Evolutionary conservation across 2,113 vertebrate species (phyloP).

Genomic region (Chauna torquata): DNA sequence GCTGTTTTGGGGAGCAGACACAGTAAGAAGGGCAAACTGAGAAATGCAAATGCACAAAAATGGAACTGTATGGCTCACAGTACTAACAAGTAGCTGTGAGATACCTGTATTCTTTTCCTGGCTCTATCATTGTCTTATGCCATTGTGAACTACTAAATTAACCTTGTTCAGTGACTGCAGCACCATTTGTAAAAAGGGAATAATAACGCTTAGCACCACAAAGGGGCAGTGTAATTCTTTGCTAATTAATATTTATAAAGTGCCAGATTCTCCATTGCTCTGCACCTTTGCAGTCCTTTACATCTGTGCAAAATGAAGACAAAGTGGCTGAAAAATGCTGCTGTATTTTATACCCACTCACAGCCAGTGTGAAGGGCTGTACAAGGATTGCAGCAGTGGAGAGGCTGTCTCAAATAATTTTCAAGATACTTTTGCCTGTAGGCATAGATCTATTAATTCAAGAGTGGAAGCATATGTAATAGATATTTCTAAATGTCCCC

Average conservation of each 20-base stretch:
- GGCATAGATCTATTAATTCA: neutral
- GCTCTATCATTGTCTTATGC: neutral
- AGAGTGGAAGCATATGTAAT: neutral
- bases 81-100: neutral
- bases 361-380: neutral
- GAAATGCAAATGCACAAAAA: neutral
- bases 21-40: neutral
- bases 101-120: neutral
- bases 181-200: neutral
- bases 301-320: conserved; percentile 2
- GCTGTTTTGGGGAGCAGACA: neutral
- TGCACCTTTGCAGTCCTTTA: conserved; percentile 22
- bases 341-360: neutral
- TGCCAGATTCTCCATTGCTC: neutral
- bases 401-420: neutral
- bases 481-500: neutral
- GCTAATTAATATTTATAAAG: conserved; percentile 61
- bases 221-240: conserved; percentile 54
- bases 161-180: neutral
- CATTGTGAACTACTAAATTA: conserved; percentile 5
- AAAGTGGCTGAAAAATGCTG: neutral
- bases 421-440: neutral
- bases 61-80: neutral
- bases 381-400: neutral
- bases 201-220: conserved; percentile 32